Evolutionary conservation across 30 jellyfish, hydroid and myxozoan species (phyloP), one percentile per base, ranked within the genome.

Genomic region (Turritopsis dohrnii): DNA sequence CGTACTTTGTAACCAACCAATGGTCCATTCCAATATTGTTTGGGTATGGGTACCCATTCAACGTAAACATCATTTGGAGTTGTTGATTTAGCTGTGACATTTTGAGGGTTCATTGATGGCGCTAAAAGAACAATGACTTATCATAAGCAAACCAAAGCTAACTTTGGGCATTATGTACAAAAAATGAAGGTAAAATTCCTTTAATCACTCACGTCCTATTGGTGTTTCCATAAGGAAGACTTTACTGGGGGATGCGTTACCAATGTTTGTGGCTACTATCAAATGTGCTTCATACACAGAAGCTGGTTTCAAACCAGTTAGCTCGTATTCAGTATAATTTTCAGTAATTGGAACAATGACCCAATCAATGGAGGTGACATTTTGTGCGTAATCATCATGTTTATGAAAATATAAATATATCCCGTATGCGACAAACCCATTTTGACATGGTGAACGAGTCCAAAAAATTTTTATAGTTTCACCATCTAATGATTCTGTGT

Each of bases 1-100:
- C 85, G 41, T 25, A 77, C 25, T 21, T 52, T 30, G 72, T 77
- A 77, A 26, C 85, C 85, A 28, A 77, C 27, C 1, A 77, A 8
- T 77, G 41, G 30, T 24, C 85, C 72, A 77, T 77, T 77, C 26
- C 72, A 25, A 1, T 77, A 77, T 25, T 77, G 71, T 30, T 77
- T 66, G 24, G 72, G 72, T 24, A 30, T 77, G 1, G 41, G 22
- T 24, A 29, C 18, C 85, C 85, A 77, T 18, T 77, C 85, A 17
- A 77, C 28, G 71, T 28, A 77, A 19, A 77, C 29, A 18, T 77
- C 85, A 28, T 53, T 52, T 52, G 85, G 71, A 13, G 29, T 52
- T 28, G 71, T 24, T 7, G 85, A 26, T 13, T 16, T 29, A 0
- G 85, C 53, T 28, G 72, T 13, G 53, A 77, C 27, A 28, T 24